These are phyloP conservation scores for Aphelocoma californica DNA, from an alignment of 2,797 vertebrate genomes.

Conservation along the genomic window DNA sequence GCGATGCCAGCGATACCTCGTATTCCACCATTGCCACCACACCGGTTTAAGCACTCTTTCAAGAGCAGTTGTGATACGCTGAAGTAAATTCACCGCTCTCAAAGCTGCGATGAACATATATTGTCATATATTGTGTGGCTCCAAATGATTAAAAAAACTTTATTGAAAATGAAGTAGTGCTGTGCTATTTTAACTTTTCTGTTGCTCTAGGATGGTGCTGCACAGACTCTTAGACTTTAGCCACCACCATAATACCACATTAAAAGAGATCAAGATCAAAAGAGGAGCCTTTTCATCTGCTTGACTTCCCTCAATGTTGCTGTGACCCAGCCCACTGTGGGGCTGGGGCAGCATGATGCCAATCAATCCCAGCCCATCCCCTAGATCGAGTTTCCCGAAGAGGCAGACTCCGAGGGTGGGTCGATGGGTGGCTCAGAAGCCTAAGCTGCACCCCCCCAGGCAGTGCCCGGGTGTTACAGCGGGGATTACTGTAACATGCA, in stretches of 20 bases:
- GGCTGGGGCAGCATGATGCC: too few species aligned
- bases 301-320: not conserved
- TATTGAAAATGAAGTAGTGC: not conserved
- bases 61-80: not conserved
- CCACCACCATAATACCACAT: not conserved
- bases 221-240: not conserved
- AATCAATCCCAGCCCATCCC: too few species aligned
- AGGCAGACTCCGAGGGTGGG: too few species aligned
- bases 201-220: rapidly evolving
- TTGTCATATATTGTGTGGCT: not conserved
- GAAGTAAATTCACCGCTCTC: not conserved
- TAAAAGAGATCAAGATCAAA: not conserved
- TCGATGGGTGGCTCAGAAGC: too few species aligned
- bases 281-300: not conserved
- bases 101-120: not conserved
- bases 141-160: not conserved
- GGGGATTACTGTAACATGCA: too few species aligned
- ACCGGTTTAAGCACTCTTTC: not conserved
- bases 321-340: too few species aligned
- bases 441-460: too few species aligned
- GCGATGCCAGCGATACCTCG: rapidly evolving
- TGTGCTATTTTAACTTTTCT: not conserved
- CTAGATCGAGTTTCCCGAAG: too few species aligned
- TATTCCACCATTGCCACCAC: not conserved
- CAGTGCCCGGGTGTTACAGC: too few species aligned